Conservation (phyloP, 2,113 vertebrate genomes). For the Cyphomyrus discorhynchus region DNA sequence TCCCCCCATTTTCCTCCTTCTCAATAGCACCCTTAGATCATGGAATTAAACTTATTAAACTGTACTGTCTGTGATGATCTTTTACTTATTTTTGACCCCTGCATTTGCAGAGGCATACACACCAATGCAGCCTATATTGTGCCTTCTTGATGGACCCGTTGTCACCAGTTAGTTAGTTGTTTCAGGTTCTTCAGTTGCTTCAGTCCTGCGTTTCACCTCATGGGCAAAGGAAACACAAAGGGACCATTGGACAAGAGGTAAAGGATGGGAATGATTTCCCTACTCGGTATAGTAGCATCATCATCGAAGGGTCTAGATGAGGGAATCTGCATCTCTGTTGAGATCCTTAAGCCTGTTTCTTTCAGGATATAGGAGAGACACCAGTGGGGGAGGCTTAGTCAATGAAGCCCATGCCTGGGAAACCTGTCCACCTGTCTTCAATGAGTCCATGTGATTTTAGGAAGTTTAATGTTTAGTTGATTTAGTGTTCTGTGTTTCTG, state of each 20-base stretch:
- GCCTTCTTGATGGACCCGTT: neutral
- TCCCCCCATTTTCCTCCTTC: neutral
- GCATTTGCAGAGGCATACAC: neutral
- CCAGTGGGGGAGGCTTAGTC: neutral
- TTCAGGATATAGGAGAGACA: neutral
- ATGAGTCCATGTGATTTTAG: neutral
- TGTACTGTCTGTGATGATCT: neutral
- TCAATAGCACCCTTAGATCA: neutral
- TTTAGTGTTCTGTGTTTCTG: neutral
- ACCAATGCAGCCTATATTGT: constrained; percentile 21
- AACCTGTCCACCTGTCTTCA: neutral
- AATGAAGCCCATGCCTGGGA: neutral
- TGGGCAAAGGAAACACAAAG: neutral
- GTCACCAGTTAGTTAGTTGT: neutral
- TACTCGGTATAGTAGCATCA: neutral
- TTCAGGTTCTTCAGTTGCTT: neutral
- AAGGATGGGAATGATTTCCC: neutral
- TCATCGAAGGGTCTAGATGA: neutral
- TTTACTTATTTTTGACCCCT: neutral
- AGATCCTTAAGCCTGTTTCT: neutral
- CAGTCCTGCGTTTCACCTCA: neutral
- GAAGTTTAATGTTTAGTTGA: neutral
- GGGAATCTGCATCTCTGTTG: neutral
- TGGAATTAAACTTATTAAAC: neutral
- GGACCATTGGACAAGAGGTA: neutral